Evolutionary conservation across 1,140 invertebrate species (phyloP).

Genomic region (Trachymyrmex septentrionalis): DNA sequence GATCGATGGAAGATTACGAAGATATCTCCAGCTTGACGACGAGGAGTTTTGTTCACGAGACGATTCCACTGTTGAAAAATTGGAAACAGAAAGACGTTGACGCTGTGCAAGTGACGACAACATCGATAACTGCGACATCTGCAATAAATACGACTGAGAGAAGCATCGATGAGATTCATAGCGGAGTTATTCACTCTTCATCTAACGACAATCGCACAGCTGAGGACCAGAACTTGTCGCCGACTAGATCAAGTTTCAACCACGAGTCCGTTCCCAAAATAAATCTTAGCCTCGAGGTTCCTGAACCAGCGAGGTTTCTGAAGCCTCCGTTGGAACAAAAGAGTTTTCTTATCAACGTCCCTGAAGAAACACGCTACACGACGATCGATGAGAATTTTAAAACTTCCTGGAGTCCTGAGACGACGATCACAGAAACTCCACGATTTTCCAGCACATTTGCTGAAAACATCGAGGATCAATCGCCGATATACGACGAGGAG

Average conservation of each 20-base stretch:
- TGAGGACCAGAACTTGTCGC: not conserved
- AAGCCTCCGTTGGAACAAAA: slow-evolving; percentile 58
- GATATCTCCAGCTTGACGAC: not conserved
- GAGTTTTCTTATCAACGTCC: slow-evolving; percentile 75
- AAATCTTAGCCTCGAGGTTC: not conserved
- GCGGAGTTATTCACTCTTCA: not conserved
- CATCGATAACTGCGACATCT: slow-evolving; percentile 18
- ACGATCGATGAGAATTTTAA: slow-evolving; percentile 67
- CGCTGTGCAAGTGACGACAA: not conserved
- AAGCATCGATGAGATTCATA: not conserved
- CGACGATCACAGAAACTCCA: slow-evolving; percentile 52
- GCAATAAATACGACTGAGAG: slow-evolving; percentile 1
- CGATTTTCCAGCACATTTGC: not conserved
- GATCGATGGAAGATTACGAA: slow-evolving; percentile 28
- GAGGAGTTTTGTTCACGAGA: slow-evolving; percentile 12
- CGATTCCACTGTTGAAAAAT: slow-evolving; percentile 36
- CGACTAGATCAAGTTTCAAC: not conserved
- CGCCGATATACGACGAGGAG: slow-evolving; percentile 7
- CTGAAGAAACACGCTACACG: slow-evolving; percentile 69
- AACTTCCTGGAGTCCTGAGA: slow-evolving; percentile 25
- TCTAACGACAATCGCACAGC: not conserved
- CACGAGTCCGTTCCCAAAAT: not conserved
- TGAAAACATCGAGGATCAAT: not conserved
- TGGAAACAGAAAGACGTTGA: slow-evolving; percentile 1
- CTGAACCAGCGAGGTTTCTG: slow-evolving; percentile 16